Percentiles rank a stretch among this genome's conserved stretches.
These are phyloP conservation scores for Tubulanus polymorphus DNA, from an alignment of 2,888 invertebrate genomes.

Conservation along the genomic window DNA sequence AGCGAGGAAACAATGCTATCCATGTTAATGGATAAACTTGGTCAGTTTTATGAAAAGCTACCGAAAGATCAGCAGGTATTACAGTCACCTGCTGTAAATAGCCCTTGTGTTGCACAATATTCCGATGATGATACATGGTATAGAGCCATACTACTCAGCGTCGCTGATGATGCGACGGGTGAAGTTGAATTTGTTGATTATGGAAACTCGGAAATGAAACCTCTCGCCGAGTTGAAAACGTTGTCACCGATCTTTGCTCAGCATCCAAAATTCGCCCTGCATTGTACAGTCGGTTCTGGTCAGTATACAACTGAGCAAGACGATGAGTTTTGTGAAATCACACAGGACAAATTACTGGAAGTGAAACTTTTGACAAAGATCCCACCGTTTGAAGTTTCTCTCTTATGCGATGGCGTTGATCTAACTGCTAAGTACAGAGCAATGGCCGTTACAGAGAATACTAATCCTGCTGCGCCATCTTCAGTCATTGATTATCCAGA, in stretches of 20 bases:
- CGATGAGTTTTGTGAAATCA: no score
- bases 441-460: background rate
- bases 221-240: background rate
- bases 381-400: no score
- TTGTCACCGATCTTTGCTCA: background rate
- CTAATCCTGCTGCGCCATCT: background rate
- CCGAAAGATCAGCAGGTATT: slow-evolving; percentile 8
- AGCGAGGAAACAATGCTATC: slow-evolving; percentile 42
- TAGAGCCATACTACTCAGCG: slow-evolving; percentile 23
- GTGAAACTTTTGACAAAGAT: no score
- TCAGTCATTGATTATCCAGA: background rate
- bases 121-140: slow-evolving; percentile 49
- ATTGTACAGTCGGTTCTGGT: no score
- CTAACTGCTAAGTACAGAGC: no score
- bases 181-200: slow-evolving; percentile 36
- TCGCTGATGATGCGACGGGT: background rate
- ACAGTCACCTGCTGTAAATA: slow-evolving; percentile 46
- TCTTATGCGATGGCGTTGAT: no score
- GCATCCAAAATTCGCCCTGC: background rate
- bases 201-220: slow-evolving; percentile 30
- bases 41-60: slow-evolving; percentile 39
- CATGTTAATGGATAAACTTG: slow-evolving; percentile 55
- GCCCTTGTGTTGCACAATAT: slow-evolving; percentile 64
- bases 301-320: no score
- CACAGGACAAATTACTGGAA: no score